Base-by-base conservation (phyloP, 2,888 invertebrate genomes). In the Oligia latruncula region DNA sequence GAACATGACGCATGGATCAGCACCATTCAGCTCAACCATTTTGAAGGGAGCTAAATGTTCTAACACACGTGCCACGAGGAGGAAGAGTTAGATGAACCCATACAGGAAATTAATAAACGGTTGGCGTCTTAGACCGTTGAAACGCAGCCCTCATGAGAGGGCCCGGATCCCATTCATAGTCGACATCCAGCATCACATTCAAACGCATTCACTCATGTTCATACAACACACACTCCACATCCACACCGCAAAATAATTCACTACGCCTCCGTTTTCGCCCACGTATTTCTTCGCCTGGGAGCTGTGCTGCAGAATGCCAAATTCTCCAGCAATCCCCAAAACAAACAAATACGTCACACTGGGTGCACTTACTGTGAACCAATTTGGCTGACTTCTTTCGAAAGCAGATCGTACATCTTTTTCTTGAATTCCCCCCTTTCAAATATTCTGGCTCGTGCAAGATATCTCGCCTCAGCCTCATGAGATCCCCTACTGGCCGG, bases 401-500 rank as follows among this genome's bases (percentile, higher is more conserved):
- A 23, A 23, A 29, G 8, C 72, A 72, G 4, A 65, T 46, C 29
- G 29, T 4, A 29, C 29, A 23, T 4, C 43, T 60, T 20, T 17
- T 40, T 66, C 40, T 66, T 15, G 15, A 1, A 8, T n/a, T 4
- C 0, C 1, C n/a, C 1, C 72, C 74, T 13, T 23, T 29, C 4
- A 68, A 29, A 35, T 66, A 23, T 23, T 67, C 68, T 40, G 86
- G 85, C 40, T 71, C 55, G 65, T 86, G 85, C 40, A 79, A 0
- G n/a, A 86, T 46, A 77, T 84, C 78, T 35, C 74, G 46, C 29
- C 78, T 78, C 52, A 86, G 74, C 80, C 84, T 79, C 74, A 55
- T 65, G 52, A 70, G 40, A 4, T 58, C 46, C 58, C 1, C 23
- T 46, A 52, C n/a, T 15, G 71, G 71, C 43, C 5, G 3, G 5